These are phyloP conservation scores for Trichomycterus rosablanca DNA, from an alignment of 2,113 vertebrate genomes.

Conservation along the genomic window DNA sequence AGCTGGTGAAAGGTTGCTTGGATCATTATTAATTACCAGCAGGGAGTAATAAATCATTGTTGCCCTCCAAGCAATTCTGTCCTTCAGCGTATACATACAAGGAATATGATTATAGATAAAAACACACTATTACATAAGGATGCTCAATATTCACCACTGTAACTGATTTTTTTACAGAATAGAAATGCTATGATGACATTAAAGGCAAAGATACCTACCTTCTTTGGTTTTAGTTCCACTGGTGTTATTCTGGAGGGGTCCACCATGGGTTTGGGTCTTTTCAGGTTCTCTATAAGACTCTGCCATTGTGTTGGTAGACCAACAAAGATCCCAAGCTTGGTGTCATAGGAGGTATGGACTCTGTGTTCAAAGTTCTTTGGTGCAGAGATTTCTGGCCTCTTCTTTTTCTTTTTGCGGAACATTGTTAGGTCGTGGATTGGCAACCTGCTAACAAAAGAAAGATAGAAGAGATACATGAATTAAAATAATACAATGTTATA, in stretches of 20 bases:
- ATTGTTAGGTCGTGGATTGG: conserved; percentile 65
- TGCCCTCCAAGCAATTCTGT: conserved; percentile 55
- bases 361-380: conserved; percentile 96
- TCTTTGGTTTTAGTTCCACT: conserved; percentile 93
- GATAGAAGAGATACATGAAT: neutral
- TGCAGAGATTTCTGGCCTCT: conserved; percentile 93
- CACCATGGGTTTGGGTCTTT: conserved; percentile 90
- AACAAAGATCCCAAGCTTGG: conserved; percentile 87
- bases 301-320: conserved; percentile 96
- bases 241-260: conserved; percentile 92
- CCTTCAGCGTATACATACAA: conserved; percentile 58
- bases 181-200: neutral
- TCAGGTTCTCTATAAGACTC: conserved; percentile 88
- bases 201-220: conserved; percentile 66
- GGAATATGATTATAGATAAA: conserved; percentile 60
- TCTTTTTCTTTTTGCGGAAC: conserved; percentile 99
- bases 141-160: conserved; percentile 24
- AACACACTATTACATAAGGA: conserved; percentile 45
- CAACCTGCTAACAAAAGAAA: conserved; percentile 45
- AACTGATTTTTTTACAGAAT: conserved; percentile 31
- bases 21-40: conserved; percentile 65
- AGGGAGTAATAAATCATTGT: conserved; percentile 63
- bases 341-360: conserved; percentile 95
- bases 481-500: too few species aligned
- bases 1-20: conserved; percentile 50